These are phyloP conservation scores for Itoplectis maculator DNA, from an alignment of 2,888 invertebrate species.

Conservation along the genomic window DNA sequence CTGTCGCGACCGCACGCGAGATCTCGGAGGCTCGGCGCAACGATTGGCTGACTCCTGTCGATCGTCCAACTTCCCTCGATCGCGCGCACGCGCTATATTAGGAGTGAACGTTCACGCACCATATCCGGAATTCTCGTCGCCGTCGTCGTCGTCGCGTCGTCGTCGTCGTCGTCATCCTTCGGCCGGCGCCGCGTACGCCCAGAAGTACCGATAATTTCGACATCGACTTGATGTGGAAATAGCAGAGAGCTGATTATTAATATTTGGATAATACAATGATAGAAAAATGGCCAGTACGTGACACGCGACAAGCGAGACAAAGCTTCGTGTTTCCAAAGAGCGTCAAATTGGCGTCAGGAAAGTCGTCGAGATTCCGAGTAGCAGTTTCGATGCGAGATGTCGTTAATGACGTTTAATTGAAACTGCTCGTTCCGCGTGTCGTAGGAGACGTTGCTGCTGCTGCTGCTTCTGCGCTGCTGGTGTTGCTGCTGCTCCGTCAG, in stretches of 20 bases:
- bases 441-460: slow-evolving; percentile 25
- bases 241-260: neutral
- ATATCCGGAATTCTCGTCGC: slow-evolving; percentile 53
- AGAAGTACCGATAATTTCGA: neutral
- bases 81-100: slow-evolving; percentile 59
- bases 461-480: no score
- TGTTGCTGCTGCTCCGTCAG: slow-evolving; percentile 27
- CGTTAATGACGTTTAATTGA: slow-evolving; percentile 45
- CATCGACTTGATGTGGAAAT: neutral
- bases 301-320: neutral
- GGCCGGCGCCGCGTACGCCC: neutral
- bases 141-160: slow-evolving; percentile 53
- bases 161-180: slow-evolving; percentile 44
- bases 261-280: neutral
- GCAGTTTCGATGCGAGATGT: neutral
- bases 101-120: slow-evolving; percentile 65
- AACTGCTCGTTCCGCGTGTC: slow-evolving; percentile 33
- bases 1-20: slow-evolving; percentile 7
- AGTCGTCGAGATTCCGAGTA: neutral
- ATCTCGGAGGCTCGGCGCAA: neutral
- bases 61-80: slow-evolving; percentile 55
- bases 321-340: neutral
- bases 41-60: slow-evolving; percentile 47
- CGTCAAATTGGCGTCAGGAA: neutral
- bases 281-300: no score